Percentiles rank a stretch among this genome's conserved stretches.
phyloP scores from a whole-genome alignment of 2,888 invertebrate species.

The Cheiracanthium punctorium region DNA sequence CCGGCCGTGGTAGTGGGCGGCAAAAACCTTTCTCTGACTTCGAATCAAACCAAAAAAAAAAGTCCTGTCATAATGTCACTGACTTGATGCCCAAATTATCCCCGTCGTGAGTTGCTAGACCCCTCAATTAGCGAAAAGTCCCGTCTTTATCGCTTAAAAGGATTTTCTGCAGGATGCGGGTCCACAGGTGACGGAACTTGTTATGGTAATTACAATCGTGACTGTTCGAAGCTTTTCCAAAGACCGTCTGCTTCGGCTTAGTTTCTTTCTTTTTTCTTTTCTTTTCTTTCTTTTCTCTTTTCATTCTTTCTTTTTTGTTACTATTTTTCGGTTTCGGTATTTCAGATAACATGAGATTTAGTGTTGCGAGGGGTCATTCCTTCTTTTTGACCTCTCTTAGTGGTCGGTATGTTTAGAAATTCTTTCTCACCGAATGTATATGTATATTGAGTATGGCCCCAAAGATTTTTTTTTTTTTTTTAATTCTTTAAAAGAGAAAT shows the following conservation, averaged over 20 bases:
- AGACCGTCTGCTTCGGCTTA: neutral
- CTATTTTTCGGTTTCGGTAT: neutral
- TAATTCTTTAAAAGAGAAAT: too few species aligned
- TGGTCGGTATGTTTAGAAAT: too few species aligned
- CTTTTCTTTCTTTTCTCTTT: too few species aligned
- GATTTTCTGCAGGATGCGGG: conserved; percentile 51
- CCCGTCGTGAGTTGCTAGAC: conserved; percentile 25
- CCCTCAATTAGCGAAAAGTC: conserved; percentile 44
- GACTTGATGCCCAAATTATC: conserved; percentile 58
- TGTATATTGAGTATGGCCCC: too few species aligned
- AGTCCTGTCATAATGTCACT: conserved; percentile 59
- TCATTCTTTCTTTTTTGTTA: too few species aligned
- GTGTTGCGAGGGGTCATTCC: neutral
- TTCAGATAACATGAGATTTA: neutral
- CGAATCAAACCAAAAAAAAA: neutral
- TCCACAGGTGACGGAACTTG: conserved; percentile 57
- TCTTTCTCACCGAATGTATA: too few species aligned
- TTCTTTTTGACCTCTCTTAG: neutral
- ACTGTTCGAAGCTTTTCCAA: conserved; percentile 19
- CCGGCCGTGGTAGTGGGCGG: conserved; percentile 14
- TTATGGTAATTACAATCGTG: conserved; percentile 63
- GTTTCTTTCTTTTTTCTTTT: neutral
- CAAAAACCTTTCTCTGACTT: conserved; percentile 13
- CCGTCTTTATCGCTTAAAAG: conserved; percentile 48
- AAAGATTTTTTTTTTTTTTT: too few species aligned